Evolutionary conservation across 2,113 vertebrate genomes (phyloP).

Genomic region (Cranoglanis bouderius): DNA sequence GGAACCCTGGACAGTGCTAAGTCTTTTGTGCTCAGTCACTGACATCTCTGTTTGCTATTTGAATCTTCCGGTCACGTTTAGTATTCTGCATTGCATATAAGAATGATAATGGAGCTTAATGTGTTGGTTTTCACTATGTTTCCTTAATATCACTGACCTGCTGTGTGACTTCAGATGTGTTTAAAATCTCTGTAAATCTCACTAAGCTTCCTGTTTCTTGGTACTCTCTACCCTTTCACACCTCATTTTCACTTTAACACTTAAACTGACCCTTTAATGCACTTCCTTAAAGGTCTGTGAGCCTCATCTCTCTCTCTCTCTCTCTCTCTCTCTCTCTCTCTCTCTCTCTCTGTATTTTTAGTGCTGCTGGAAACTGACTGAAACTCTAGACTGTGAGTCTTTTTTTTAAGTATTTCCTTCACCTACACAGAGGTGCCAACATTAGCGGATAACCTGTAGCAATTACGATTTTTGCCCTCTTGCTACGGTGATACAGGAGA

Average conservation of each 20-base stretch:
- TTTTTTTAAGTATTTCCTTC: background rate
- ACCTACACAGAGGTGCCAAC: background rate
- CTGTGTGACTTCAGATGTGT: slow-evolving; percentile 44
- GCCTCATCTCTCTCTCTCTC: slow-evolving; percentile 41
- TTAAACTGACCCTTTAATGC: background rate
- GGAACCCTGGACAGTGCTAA: background rate
- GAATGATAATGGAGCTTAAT: background rate
- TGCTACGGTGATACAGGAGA: background rate
- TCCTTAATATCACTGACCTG: slow-evolving; percentile 10
- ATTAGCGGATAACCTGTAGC: background rate
- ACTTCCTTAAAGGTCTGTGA: background rate
- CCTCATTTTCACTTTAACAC: slow-evolving; percentile 25
- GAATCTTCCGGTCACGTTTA: background rate
- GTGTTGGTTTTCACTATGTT: slow-evolving; percentile 18
- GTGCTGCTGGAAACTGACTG: slow-evolving; percentile 76
- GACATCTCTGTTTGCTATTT: background rate
- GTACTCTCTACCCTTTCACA: background rate
- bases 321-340: slow-evolving; percentile 11
- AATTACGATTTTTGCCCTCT: background rate
- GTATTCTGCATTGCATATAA: background rate
- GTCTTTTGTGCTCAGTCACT: background rate
- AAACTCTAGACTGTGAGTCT: slow-evolving; percentile 62
- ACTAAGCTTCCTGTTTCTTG: slow-evolving; percentile 18
- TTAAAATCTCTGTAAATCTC: slow-evolving; percentile 42
- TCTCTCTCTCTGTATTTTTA: slow-evolving; percentile 31